phyloP scores from a whole-genome alignment of 1,140 invertebrate genomes.

The Eumaeus atala region DNA sequence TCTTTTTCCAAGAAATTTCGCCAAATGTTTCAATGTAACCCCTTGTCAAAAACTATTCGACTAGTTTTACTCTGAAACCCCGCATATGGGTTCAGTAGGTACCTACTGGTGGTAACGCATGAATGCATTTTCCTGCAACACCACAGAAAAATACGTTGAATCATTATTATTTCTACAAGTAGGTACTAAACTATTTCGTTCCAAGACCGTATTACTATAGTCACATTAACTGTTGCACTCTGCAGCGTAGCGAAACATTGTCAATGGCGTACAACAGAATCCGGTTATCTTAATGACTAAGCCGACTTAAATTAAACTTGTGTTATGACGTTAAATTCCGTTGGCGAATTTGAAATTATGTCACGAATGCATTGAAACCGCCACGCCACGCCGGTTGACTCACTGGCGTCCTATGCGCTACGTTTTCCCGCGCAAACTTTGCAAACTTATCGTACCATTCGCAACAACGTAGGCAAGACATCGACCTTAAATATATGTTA shows the following conservation, averaged over 20 bases:
- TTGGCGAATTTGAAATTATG: slow-evolving; percentile 39
- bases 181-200: not conserved
- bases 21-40: no score
- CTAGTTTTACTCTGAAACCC: no score
- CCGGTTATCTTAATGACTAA: no score
- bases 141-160: no score
- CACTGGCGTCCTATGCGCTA: slow-evolving; percentile 46
- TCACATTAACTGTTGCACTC: not conserved
- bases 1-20: no score
- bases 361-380: slow-evolving; percentile 44
- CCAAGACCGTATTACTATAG: not conserved
- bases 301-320: not conserved
- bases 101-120: no score
- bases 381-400: slow-evolving; percentile 47
- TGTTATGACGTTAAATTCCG: slow-evolving; percentile 29
- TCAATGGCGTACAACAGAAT: no score
- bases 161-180: not conserved
- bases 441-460: slow-evolving; percentile 12
- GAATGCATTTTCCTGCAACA: no score
- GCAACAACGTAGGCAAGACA: not conserved
- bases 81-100: no score
- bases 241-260: no score
- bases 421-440: slow-evolving; percentile 54
- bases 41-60: no score
- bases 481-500: slow-evolving; percentile 18